These are phyloP conservation scores for Piaya cayana DNA, from an alignment of 2,113 vertebrate species.

Conservation along the genomic window DNA sequence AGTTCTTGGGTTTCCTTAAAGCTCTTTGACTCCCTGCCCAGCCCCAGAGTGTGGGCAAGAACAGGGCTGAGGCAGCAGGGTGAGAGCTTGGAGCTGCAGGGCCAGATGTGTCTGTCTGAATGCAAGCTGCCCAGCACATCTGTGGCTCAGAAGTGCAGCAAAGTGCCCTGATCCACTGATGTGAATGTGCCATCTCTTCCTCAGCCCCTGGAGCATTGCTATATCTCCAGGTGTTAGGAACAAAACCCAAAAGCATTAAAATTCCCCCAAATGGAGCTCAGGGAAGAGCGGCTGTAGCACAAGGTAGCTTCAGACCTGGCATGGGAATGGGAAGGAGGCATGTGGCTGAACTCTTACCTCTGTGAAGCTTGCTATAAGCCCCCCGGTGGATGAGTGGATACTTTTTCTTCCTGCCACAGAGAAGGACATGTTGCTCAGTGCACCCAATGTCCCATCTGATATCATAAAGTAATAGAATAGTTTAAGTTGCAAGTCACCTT, in stretches of 20 bases:
- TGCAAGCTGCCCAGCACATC: not conserved
- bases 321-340: not conserved
- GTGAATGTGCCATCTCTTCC: not conserved
- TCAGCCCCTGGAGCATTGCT: not conserved
- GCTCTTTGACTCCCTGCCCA: not conserved
- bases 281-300: fast-evolving
- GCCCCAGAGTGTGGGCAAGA: fast-evolving
- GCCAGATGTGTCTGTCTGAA: not conserved
- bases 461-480: not conserved
- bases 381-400: not conserved
- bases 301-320: not conserved
- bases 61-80: not conserved
- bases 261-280: not conserved
- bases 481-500: no score
- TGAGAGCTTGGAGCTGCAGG: not conserved
- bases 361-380: not conserved
- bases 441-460: not conserved
- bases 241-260: not conserved
- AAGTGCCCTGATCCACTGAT: not conserved
- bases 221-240: not conserved
- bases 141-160: not conserved
- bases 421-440: not conserved
- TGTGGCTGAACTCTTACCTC: not conserved
- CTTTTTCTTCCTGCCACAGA: not conserved
- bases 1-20: not conserved